Evolutionary conservation across 2,888 invertebrate genomes (phyloP), one percentile per base, ranked within the genome.

Genomic region (Caenorhabditis plicata): DNA sequence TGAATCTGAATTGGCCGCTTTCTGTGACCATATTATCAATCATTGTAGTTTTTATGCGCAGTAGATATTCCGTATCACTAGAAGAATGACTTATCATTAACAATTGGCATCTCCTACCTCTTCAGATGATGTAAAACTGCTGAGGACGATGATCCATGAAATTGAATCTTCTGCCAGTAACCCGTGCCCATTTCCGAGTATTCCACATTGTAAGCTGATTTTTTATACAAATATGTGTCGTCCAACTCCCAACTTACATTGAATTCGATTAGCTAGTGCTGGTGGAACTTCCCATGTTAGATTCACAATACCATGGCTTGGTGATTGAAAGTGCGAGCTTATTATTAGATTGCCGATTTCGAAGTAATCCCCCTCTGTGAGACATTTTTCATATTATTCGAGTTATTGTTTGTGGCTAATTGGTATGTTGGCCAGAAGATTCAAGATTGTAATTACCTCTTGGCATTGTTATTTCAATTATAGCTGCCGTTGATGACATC

Each of bases 341-440:
- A 79, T 73, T 42, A 79, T 73, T 15, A 79, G 56, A 55, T 79
- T 80, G 25, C 77, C 79, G 15, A 79, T 77, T 55, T 79, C 79
- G 33, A 77, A 75, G 56, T 64, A 75, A 35, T 77, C 75, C 25
- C 72, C 64, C 33, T 73, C 75, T 75, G 56, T 2, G 17, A 22
- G 20, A 40, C 19, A 27, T 27, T 27, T 40, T 13, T 39, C 26
- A 15, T 3, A 15, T 8, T n/a, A 22, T 23, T 39, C 13, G 3
- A 20, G 13, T 4, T 19, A 20, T 20, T 15, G 17, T 20, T 19
- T 19, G 4, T 36, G 5, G 36, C 4, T 20, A 4, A 20, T 36
- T 33, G 7, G 7, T 7, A 7, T 7, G 8, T 36, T 4, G 11
- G 17, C 20, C 19, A 36, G 36, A 17, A 36, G 20, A 11, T 15